Base-by-base conservation (phyloP, 30 jellyfish, hydroid and myxozoan genomes). In the Hydra vulgaris region DNA sequence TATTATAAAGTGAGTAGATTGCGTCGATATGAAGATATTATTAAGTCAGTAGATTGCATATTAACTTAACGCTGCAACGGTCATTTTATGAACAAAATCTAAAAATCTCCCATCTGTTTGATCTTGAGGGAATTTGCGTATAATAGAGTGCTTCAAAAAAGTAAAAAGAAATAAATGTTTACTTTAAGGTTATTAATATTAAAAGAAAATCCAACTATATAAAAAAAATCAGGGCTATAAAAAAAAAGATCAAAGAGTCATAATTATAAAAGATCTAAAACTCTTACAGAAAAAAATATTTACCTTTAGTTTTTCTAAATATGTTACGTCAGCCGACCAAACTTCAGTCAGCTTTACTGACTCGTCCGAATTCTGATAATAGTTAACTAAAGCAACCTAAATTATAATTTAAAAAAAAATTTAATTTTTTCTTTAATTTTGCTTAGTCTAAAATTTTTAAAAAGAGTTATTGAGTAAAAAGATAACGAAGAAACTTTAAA, bases 61-160 rank as follows among this genome's bases (percentile, higher is more conserved):
- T 78, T 74, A 81, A 21, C 88, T 52, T 23, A 95, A 83, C 40
- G 95, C 95, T 1, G 98, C 96, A 21, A 83, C 73, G 27, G 87
- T 56, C 82, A 92, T 86, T 66, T 92, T 92, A 71, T 78, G 95
- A 16, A 92, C 86, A 88, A 92, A 92, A 84, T 92, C 98, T 74
- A 92, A 83, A 74, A 92, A 84, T 52, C 98, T 69, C 71, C 98
- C 98, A 23, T 92, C 98, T 1, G 98, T 92, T 78, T 92, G 98
- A 71, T 92, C 96, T 77, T 86, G 96, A 0, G 98, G 98, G 69
- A 92, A 92, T 61, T 92, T 92, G 22, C 98, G 90, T 15, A 92
- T 87, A 0, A 92, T 94, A 22, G 98, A 92, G 71, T 92, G 96
- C 98, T 92, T 82, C 55, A 71, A 76, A 22, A 67, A 55, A 22